Conservation (phyloP, 2,888 invertebrate genomes). For the Phorcus lineatus region DNA sequence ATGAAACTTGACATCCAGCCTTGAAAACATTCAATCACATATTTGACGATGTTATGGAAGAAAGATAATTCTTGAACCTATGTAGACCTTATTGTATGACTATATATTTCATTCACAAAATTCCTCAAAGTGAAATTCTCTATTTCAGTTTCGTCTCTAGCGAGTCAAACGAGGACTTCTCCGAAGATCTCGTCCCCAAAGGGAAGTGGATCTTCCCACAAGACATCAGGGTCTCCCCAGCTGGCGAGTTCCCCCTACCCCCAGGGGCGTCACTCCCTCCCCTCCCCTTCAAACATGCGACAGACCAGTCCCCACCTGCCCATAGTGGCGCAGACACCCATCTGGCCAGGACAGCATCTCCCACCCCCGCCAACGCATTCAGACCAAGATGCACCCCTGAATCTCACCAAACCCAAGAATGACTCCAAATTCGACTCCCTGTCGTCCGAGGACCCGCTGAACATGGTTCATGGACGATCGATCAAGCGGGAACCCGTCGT, state of each 20-base stretch:
- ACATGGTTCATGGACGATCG: conserved; percentile 19
- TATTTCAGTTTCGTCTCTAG: conserved; percentile 52
- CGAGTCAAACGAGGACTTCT: conserved; percentile 32
- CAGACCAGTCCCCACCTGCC: conserved; percentile 49
- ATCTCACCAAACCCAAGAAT: conserved; percentile 89
- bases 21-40: no score
- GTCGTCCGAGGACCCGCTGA: conserved; percentile 25
- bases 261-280: conserved; percentile 45
- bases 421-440: conserved; percentile 42
- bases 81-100: no score
- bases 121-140: neutral
- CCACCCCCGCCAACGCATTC: conserved; percentile 34
- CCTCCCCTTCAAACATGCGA: conserved; percentile 48
- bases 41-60: no score
- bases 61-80: no score
- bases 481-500: conserved; percentile 42
- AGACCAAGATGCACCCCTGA: conserved; percentile 85
- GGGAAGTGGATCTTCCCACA: conserved; percentile 42
- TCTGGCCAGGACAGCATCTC: conserved; percentile 28
- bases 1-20: no score
- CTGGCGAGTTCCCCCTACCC: conserved; percentile 53
- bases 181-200: conserved; percentile 37
- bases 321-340: conserved; percentile 24
- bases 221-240: conserved; percentile 50
- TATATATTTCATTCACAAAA: neutral